Conservation (phyloP, 2,113 vertebrate genomes). For the Odobenus rosmarus region DNA sequence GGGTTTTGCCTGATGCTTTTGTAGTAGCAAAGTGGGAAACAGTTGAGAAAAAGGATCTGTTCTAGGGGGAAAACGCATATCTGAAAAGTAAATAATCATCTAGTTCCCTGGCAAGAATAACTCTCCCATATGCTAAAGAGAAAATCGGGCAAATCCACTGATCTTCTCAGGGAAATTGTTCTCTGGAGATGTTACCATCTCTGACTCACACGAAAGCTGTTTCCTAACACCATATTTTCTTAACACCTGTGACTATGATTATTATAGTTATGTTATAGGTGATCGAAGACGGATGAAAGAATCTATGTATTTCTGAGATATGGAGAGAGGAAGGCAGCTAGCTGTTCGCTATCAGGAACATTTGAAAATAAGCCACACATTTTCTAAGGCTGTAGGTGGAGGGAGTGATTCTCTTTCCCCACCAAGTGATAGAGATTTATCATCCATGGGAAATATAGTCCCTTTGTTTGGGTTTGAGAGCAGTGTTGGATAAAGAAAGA, state of each 20-base stretch:
- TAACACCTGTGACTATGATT: background rate
- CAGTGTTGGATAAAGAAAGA: background rate
- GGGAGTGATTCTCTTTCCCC: background rate
- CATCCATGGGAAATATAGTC: background rate
- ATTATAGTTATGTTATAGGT: background rate
- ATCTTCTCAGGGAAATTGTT: background rate
- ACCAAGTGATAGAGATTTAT: background rate
- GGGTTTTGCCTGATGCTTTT: background rate
- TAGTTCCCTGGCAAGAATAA: background rate
- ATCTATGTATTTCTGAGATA: background rate
- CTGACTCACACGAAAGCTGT: background rate
- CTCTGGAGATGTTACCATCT: background rate
- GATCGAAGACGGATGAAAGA: background rate
- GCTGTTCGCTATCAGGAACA: background rate
- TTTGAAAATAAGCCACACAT: background rate
- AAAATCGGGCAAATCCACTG: background rate
- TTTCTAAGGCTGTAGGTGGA: background rate
- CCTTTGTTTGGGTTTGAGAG: background rate
- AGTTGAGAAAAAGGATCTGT: background rate
- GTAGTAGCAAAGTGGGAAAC: background rate
- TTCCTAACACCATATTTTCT: background rate
- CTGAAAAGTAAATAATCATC: background rate
- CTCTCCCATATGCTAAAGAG: background rate
- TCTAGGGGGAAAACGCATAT: background rate
- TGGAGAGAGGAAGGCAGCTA: too few species aligned